phyloP scores from a whole-genome alignment of 2,888 invertebrate genomes.

The Aspidiotus rigidus region DNA sequence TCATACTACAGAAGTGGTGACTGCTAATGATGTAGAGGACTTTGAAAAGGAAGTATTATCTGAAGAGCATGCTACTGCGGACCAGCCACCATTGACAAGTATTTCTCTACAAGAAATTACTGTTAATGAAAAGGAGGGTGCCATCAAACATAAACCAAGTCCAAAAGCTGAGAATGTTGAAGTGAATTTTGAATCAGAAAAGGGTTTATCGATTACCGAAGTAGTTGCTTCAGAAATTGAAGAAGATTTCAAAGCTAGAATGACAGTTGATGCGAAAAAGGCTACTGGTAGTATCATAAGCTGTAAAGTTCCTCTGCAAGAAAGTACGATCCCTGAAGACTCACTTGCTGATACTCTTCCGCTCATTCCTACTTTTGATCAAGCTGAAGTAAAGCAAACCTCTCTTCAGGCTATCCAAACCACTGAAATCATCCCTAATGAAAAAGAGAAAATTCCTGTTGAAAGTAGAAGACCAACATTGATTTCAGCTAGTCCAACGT shows the following conservation, averaged over 20 bases:
- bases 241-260: constrained; percentile 41
- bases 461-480: neutral
- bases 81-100: constrained; percentile 37
- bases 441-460: constrained; percentile 21
- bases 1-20: constrained; percentile 46
- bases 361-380: constrained; percentile 8
- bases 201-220: constrained; percentile 52
- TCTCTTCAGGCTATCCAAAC: constrained; percentile 40
- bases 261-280: constrained; percentile 42
- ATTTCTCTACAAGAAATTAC: constrained; percentile 41
- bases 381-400: constrained; percentile 26
- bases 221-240: constrained; percentile 44
- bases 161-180: constrained; percentile 21
- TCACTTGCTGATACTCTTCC: constrained; percentile 40
- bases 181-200: constrained; percentile 49
- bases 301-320: constrained; percentile 44
- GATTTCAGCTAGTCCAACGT: constrained; percentile 44
- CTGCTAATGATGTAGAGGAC: constrained; percentile 46
- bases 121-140: constrained; percentile 47
- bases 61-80: constrained; percentile 44
- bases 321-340: constrained; percentile 41
- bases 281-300: constrained; percentile 40
- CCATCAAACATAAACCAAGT: constrained; percentile 40
- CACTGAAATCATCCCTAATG: constrained; percentile 45
- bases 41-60: constrained; percentile 44